Base-by-base conservation (phyloP, 2,888 invertebrate species). In the Hydriomena furcata region DNA sequence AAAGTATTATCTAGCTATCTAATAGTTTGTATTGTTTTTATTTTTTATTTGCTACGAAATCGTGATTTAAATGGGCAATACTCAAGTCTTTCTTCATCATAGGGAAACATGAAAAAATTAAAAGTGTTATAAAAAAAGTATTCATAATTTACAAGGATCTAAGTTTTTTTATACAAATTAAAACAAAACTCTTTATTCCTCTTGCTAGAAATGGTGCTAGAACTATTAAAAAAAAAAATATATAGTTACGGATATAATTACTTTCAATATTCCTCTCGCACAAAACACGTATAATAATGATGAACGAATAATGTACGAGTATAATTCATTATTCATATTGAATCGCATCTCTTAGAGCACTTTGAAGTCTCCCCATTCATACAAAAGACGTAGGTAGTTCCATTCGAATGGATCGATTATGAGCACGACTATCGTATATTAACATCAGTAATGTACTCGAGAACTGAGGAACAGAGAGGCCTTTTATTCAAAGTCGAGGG, bases 401-500 rank as follows among this genome's bases (percentile, higher is more conserved):
- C 72, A 73, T 68, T 65, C 65, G 68, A 67, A 68, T 66, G 72
- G 68, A 80, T 82, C 83, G 79, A 82, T 84, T 80, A 80, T 76
- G 73, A 70, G 69, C 74, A 68, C 71, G 76, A 73, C 73, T 79
- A 83, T 82, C 79, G 77, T 69, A 69, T 82, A 84, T 84, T 85
- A 83, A 79, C 80, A 79, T 84, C 79, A 73, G 69, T 84, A 85
- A 85, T 84, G 81, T 82, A 71, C 79, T 76, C 56, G 66, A 76
- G 75, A 74, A 58, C 69, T 66, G 71, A 48, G 55, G 63, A 71
- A 76, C 78, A 80, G 76, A 76, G 66, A 66, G 60, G 44, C 67
- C 73, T 74, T 78, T 80, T 77, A 79, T 82, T 76, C 76, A 73
- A 66, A 63, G 63, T 55, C 63, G 71, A 60, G 71, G 68, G 68